A percentile compares a stretch with the other conserved stretches of the same genome.
These are phyloP conservation scores for Hippotragus niger DNA, from an alignment of 2,113 vertebrate genomes.

Conservation along the genomic window DNA sequence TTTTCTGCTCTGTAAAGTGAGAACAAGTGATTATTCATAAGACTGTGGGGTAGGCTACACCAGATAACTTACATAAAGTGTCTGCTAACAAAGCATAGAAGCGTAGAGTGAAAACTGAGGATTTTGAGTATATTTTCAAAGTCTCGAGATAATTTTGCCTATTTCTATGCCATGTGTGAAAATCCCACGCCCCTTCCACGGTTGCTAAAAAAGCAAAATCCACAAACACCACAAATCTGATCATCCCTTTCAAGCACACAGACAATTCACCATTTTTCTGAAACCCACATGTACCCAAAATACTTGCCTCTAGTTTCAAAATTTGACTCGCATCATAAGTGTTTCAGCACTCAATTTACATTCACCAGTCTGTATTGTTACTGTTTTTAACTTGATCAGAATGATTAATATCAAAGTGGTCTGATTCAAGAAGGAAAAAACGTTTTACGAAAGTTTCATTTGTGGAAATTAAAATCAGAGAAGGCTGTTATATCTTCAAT, in stretches of 20 bases:
- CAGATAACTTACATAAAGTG: background rate
- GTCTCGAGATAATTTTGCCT: background rate
- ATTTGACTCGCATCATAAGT: background rate
- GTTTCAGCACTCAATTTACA: background rate
- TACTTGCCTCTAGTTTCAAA: background rate
- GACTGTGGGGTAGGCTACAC: background rate
- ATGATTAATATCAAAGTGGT: background rate
- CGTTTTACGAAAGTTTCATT: background rate
- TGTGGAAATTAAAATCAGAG: background rate
- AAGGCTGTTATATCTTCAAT: background rate
- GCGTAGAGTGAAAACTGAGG: background rate
- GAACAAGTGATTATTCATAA: background rate
- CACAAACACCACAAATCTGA: background rate
- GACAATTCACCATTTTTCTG: background rate
- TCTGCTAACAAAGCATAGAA: background rate
- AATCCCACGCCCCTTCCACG: background rate
- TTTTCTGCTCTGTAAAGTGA: background rate
- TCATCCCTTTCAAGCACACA: background rate
- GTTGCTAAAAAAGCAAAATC: background rate
- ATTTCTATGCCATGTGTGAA: background rate
- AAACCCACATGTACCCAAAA: background rate
- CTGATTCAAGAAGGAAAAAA: constrained; percentile 14
- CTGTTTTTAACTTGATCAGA: background rate
- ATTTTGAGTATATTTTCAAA: background rate
- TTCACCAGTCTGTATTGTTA: background rate